These are phyloP conservation scores for Eupeodes latifasciatus DNA, from an alignment of 2,888 invertebrate species.

Conservation along the genomic window DNA sequence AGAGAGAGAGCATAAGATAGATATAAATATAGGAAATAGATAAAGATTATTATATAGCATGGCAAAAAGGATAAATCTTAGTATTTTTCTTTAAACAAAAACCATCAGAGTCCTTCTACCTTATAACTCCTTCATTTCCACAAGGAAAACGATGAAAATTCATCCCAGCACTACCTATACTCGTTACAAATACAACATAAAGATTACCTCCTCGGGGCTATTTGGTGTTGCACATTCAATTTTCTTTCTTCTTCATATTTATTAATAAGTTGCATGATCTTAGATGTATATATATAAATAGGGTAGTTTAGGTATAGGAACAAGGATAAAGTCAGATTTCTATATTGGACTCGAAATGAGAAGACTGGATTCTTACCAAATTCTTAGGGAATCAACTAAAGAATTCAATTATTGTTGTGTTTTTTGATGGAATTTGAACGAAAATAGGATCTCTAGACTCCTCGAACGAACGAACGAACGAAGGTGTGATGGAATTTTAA, in stretches of 20 bases:
- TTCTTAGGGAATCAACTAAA: background rate
- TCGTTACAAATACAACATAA: background rate
- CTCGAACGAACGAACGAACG: background rate
- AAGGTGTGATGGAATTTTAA: slow-evolving; percentile 54
- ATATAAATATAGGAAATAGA: slow-evolving; percentile 6
- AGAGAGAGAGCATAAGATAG: background rate
- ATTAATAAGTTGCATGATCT: background rate
- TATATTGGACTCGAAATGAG: background rate
- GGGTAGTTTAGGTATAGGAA: background rate
- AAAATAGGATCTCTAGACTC: slow-evolving; percentile 2
- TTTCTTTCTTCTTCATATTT: slow-evolving; percentile 9
- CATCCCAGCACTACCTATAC: slow-evolving; percentile 11
- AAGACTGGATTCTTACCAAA: background rate
- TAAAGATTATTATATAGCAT: slow-evolving; percentile 31
- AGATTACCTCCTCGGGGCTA: slow-evolving; percentile 50
- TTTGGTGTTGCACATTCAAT: slow-evolving; percentile 52
- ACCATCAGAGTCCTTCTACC: slow-evolving; percentile 2
- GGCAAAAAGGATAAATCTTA: slow-evolving; percentile 13
- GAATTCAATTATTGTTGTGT: background rate
- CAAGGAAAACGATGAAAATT: slow-evolving; percentile 22
- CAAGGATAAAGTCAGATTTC: background rate
- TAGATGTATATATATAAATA: background rate
- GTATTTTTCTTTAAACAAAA: slow-evolving; percentile 49
- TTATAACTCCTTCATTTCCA: slow-evolving; percentile 26
- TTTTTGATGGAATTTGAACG: slow-evolving; percentile 21